Evolutionary conservation across 35 echinoderm and acorn worm genomes (phyloP).

Genomic region (Holothuria glaberrima): DNA sequence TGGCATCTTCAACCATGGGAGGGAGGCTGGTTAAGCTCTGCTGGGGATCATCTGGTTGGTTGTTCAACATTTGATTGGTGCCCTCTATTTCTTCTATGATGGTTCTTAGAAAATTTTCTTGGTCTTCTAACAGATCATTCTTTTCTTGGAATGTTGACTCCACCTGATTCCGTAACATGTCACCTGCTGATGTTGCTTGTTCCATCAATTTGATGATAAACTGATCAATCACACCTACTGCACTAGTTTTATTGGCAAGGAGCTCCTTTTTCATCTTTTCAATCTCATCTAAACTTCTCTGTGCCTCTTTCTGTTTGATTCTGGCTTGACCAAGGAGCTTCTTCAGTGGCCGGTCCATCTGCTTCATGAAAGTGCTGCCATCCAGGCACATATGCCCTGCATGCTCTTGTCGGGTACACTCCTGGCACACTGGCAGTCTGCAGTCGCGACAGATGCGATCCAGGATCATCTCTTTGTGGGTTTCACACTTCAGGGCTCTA

Average conservation of each 20-base stretch:
- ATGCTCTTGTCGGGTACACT: conserved; percentile 20
- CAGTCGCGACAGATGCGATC: conserved; percentile 42
- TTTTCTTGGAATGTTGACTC: conserved; percentile 28
- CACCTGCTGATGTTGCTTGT: not conserved
- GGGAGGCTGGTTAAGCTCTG: conserved; percentile 26
- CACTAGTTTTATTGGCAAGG: not conserved
- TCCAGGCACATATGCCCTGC: conserved; percentile 50
- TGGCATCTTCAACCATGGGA: conserved; percentile 34
- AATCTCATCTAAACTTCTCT: not conserved
- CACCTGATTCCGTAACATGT: not conserved
- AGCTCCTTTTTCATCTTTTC: conserved; percentile 34
- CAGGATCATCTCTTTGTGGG: conserved; percentile 1
- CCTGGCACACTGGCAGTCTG: conserved; percentile 46
- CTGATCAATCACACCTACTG: conserved; percentile 16
- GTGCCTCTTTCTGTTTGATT: conserved; percentile 24
- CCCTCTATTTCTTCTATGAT: conserved; percentile 18
- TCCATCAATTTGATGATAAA: conserved; percentile 20
- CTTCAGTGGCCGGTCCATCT: conserved; percentile 53
- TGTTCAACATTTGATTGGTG: not conserved
- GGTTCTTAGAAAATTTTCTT: not conserved
- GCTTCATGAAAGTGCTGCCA: conserved; percentile 44
- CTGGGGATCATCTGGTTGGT: conserved; percentile 8
- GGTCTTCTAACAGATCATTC: not conserved
- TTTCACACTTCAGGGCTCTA: conserved; percentile 5
- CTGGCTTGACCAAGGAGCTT: conserved; percentile 35